Evolutionary conservation across 92 coral and sea anemone genomes (phyloP).

Genomic region (Ricordea florida): DNA sequence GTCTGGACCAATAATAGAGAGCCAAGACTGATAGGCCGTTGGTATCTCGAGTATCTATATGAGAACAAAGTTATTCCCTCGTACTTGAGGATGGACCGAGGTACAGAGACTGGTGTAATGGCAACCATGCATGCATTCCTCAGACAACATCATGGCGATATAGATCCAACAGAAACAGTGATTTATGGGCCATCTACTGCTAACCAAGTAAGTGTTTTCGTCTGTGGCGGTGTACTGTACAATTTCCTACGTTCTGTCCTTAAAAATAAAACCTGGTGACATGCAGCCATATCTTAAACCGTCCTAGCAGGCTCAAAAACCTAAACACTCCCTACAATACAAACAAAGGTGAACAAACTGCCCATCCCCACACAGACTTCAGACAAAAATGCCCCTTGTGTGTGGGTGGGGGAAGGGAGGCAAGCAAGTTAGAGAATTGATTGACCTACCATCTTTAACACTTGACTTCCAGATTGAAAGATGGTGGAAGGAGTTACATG

Average conservation of each 20-base stretch:
- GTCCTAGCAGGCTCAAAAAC: not conserved
- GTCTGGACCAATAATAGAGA: slow-evolving; percentile 19
- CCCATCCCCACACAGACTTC: not conserved
- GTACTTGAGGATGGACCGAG: slow-evolving; percentile 45
- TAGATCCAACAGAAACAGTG: slow-evolving; percentile 42
- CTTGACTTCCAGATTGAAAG: slow-evolving; percentile 33
- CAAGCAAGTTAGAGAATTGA: too few species aligned
- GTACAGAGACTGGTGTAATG: slow-evolving; percentile 53
- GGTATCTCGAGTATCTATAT: slow-evolving; percentile 28
- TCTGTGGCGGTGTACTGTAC: not conserved
- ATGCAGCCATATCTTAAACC: not conserved
- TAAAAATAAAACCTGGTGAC: not conserved
- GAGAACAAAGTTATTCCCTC: slow-evolving; percentile 32
- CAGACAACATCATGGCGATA: slow-evolving; percentile 18
- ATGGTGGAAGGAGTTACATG: slow-evolving; percentile 44
- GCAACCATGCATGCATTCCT: slow-evolving; percentile 58
- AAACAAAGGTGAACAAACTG: not conserved
- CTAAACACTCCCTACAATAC: not conserved
- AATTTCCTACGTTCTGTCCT: not conserved
- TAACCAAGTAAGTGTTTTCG: slow-evolving; percentile 15
- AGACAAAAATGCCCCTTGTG: too few species aligned
- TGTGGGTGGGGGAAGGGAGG: too few species aligned
- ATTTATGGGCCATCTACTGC: slow-evolving; percentile 57
- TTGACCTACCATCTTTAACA: not conserved
- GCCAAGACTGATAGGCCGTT: slow-evolving; percentile 21